Base-by-base conservation (phyloP, 2,113 vertebrate genomes). In the Hyperopisus bebe region DNA sequence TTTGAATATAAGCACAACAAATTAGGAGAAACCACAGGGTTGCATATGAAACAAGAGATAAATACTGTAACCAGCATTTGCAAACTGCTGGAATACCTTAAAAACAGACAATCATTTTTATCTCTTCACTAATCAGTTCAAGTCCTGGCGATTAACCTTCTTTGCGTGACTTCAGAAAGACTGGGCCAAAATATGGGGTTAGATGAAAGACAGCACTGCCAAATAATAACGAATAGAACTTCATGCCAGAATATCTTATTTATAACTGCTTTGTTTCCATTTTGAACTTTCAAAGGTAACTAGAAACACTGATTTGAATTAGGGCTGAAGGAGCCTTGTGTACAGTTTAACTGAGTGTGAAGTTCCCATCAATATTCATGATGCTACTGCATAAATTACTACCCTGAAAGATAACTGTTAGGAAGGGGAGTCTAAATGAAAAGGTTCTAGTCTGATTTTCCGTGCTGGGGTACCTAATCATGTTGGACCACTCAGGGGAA, bases 311-410 rank as follows among this genome's bases (percentile, higher is more conserved):
- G 86, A 77, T 58, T 90, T 89, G 70, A 83, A 77, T 83, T 89
- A 42, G 47, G 42, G n/a, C 31, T 90, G 88, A 90, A 58, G 88
- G 10, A 53, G 89, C 24, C 42, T 83, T 70, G 86, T 89, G 89
- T 84, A 88, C 50, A 53, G 74, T 66, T 88, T 88, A 66, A 90
- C 31, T 90, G 48, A 5, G 46, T 77, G 31, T 87, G 62, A 90
- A 62, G 46, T 91, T 90, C 44, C 88, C 89, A 89, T 91, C 46
- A 90, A 91, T 90, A 91, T 91, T 90, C 90, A 91, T 86, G 74
- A 39, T 77, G 6, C 46, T 74, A 55, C 50, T 51, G 58, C 87
- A 89, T 89, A 91, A 90, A 90, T 90, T 92, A 89, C 84, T 84
- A 90, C 42, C 89, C 21, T n/a, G 47, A 53, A 87, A 87, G 66